Evolutionary conservation across 2,113 vertebrate genomes (phyloP), one percentile per base, ranked within the genome.

Genomic region (Mesocricetus auratus): DNA sequence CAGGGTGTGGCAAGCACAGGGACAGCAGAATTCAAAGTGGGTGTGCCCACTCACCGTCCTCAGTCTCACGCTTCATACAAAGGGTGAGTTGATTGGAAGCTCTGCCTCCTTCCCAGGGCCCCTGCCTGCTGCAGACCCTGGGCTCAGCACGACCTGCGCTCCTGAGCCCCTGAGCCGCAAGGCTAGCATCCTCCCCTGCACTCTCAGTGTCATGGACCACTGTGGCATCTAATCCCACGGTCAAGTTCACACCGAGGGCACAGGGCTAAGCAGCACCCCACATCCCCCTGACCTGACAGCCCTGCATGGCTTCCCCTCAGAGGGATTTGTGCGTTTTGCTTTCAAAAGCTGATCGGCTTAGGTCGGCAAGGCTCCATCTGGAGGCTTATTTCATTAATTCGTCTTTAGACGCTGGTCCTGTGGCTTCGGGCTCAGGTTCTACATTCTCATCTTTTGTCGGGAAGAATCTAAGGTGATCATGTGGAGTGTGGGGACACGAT

Each of bases 331-430:
- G 69, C 22, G 16, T 77, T 96, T 88, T 66, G 88, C 58, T 90
- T 90, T 92, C 92, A 89, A 83, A 97, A 93, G 85, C 73, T 0
- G 2, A 87, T 79, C 56, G 42, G 47, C 78, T 91, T 95, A 93
- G 92, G 92, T 93, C 69, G 69, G 75, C 66, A 96, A 96, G 75
- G 68, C 85, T 95, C 95, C 95, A 93, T 78, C 85, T 94, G 97
- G 94, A 94, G 81, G 88, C 82, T 92, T 82, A 92, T 97, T 93
- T 96, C 77, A 74, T 88, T 89, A 90, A 96, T 95, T 95, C 47
- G 31, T 92, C 60, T 95, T 73, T 64, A 96, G 88, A 94, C 39
- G 7, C 8, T 53, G 82, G 89, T 47, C 86, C 78, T 64, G 24
- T 16, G 75, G 71, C 77, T 89, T 12, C 29, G 39, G 53, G 78